Evolutionary conservation across 2,797 vertebrate species (phyloP).

Genomic region (Antennarius maculatus): DNA sequence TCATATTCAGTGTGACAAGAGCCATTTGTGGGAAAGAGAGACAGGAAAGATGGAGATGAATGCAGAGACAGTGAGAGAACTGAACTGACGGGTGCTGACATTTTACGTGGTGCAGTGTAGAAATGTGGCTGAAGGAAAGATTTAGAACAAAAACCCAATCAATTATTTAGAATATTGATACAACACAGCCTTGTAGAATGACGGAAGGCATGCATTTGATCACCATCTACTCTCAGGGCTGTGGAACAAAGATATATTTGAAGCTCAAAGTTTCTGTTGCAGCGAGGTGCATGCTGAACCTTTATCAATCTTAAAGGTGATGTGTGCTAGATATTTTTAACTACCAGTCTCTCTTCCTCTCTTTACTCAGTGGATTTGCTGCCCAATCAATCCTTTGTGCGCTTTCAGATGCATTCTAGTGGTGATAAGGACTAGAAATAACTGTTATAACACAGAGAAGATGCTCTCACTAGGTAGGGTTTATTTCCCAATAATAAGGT

Average conservation of each 20-base stretch:
- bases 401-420: not conserved
- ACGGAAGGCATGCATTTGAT: conserved; percentile 25
- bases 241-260: conserved; percentile 21
- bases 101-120: conserved; percentile 37
- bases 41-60: conserved; percentile 36
- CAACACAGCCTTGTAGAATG: conserved; percentile 3
- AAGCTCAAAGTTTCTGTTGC: conserved; percentile 21
- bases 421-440: not conserved
- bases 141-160: conserved; percentile 42
- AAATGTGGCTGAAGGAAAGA: conserved; percentile 34
- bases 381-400: not conserved
- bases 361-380: conserved; percentile 2
- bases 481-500: not conserved
- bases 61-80: conserved; percentile 17
- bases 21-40: conserved; percentile 16
- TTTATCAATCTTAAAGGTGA: conserved; percentile 4
- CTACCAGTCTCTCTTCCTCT: not conserved
- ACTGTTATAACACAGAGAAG: conserved; percentile 1
- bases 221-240: not conserved
- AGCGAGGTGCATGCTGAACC: conserved; percentile 4
- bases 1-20: conserved; percentile 56
- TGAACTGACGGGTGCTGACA: conserved; percentile 37
- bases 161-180: conserved; percentile 52
- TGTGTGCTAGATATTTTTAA: not conserved
- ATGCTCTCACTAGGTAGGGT: not conserved